These are phyloP conservation scores for Callosobruchus maculatus DNA, from an alignment of 2,888 invertebrate genomes.

Conservation along the genomic window DNA sequence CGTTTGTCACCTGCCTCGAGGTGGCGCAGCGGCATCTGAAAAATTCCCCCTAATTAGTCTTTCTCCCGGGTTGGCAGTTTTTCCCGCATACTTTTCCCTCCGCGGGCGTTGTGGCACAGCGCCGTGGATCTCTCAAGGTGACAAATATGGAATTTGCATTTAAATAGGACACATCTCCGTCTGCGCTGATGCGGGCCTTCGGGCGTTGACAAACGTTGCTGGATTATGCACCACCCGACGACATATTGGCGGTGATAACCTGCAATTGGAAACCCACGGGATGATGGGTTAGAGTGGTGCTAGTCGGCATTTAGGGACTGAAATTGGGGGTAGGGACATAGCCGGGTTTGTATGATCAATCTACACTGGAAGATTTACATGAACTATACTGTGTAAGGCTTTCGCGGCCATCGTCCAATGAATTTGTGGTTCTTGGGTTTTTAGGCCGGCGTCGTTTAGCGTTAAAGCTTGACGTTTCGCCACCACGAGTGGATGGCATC, in stretches of 20 bases:
- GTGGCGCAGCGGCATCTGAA: neutral
- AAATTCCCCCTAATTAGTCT: neutral
- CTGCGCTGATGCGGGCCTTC: slow-evolving; percentile 46
- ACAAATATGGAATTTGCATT: slow-evolving; percentile 66
- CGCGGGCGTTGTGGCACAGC: neutral
- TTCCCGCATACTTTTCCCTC: neutral
- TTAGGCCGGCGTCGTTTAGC: no score
- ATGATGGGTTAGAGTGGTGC: neutral
- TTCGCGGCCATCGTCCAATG: no score
- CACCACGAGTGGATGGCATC: no score
- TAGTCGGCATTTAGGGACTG: no score
- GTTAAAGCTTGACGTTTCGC: no score
- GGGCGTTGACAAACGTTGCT: neutral
- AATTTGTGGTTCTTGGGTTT: no score
- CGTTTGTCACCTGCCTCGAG: neutral
- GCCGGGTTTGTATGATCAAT: no score
- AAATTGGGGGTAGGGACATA: no score
- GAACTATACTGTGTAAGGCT: no score
- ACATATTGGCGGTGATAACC: neutral
- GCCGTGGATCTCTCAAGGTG: slow-evolving; percentile 43
- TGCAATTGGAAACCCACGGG: neutral
- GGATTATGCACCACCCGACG: neutral
- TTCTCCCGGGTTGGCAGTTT: neutral
- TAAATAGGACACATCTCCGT: slow-evolving; percentile 63
- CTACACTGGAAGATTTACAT: no score